These are phyloP conservation scores for Metridium senile DNA, from an alignment of 92 coral and sea anemone species.

Conservation along the genomic window DNA sequence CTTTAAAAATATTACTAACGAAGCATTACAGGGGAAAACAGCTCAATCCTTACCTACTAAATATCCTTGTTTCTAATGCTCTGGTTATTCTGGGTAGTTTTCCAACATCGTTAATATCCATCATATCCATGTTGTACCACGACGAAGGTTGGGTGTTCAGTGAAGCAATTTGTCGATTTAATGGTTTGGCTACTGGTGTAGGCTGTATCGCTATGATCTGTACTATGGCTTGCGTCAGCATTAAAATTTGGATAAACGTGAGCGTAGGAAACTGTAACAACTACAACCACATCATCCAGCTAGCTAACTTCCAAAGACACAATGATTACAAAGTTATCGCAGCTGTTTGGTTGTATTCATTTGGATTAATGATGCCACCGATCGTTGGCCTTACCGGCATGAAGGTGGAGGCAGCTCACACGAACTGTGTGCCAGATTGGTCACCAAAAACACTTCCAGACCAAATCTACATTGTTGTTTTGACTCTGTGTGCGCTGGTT, in stretches of 20 bases:
- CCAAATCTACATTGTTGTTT: conserved; percentile 35
- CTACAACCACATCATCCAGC: too few relatives aligned
- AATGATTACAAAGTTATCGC: conserved; percentile 26
- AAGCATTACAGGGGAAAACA: conserved; percentile 27
- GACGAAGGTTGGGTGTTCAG: conserved; percentile 36
- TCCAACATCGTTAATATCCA: conserved; percentile 60
- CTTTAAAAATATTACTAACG: conserved; percentile 44
- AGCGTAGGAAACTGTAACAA: conserved; percentile 11
- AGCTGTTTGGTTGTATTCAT: conserved; percentile 60
- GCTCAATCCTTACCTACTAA: conserved; percentile 62
- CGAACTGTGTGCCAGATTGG: conserved; percentile 73
- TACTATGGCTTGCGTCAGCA: conserved; percentile 45
- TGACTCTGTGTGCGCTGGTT: conserved; percentile 45
- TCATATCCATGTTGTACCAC: conserved; percentile 4
- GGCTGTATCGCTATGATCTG: conserved; percentile 55
- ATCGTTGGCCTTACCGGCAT: conserved; percentile 53
- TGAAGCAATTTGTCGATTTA: conserved; percentile 28
- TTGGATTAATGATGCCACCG: conserved; percentile 57
- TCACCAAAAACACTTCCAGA: conserved; percentile 32
- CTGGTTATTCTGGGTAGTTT: conserved; percentile 53
- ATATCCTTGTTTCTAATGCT: conserved; percentile 63
- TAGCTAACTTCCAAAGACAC: not conserved
- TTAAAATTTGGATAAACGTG: conserved; percentile 39
- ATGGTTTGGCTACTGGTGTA: conserved; percentile 53
- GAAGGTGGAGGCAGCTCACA: conserved; percentile 38